Percentiles rank a stretch among this genome's conserved stretches.
These are phyloP conservation scores for Hylaeus anthracinus DNA, from an alignment of 1,140 invertebrate species.

Conservation along the genomic window DNA sequence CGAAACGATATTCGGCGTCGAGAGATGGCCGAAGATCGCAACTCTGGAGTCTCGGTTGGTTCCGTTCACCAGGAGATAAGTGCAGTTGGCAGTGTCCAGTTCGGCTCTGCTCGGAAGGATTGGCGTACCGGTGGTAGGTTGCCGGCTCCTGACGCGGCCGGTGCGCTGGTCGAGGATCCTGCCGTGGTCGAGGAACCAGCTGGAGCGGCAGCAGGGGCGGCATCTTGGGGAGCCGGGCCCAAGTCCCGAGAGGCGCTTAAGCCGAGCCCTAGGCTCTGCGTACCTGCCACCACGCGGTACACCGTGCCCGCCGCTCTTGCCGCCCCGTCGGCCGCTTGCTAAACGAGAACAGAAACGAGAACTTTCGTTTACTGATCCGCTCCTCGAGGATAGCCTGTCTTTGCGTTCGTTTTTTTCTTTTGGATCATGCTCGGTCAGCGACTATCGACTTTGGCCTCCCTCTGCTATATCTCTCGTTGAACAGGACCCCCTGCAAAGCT, in stretches of 20 bases:
- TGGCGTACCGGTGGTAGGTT: conserved; percentile 80
- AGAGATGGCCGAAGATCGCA: not conserved
- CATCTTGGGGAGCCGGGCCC: conserved; percentile 79
- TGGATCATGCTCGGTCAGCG: not conserved
- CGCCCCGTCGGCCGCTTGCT: conserved; percentile 89
- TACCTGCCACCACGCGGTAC: conserved; percentile 88
- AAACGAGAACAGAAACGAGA: conserved; percentile 76
- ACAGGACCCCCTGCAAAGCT: conserved; percentile 21
- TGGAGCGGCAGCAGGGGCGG: conserved; percentile 78
- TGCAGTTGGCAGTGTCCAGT: conserved; percentile 59
- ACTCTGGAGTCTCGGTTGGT: not conserved
- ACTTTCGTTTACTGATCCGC: conserved; percentile 60
- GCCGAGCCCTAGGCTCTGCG: conserved; percentile 87
- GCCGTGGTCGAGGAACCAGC: conserved; percentile 64
- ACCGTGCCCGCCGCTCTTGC: conserved; percentile 88
- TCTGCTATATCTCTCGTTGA: not conserved
- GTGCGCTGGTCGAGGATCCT: conserved; percentile 76
- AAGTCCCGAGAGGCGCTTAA: conserved; percentile 85
- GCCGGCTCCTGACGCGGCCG: conserved; percentile 77
- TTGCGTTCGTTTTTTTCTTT: not conserved
- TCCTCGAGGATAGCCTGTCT: conserved; percentile 28
- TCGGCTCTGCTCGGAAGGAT: conserved; percentile 76
- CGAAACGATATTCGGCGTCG: not conserved
- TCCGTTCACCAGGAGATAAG: conserved; percentile 48
- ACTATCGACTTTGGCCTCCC: not conserved